Percentiles rank a stretch among this genome's conserved stretches.
Conservation (phyloP, 2,797 vertebrate species). For the Acanthornis magna region DNA sequence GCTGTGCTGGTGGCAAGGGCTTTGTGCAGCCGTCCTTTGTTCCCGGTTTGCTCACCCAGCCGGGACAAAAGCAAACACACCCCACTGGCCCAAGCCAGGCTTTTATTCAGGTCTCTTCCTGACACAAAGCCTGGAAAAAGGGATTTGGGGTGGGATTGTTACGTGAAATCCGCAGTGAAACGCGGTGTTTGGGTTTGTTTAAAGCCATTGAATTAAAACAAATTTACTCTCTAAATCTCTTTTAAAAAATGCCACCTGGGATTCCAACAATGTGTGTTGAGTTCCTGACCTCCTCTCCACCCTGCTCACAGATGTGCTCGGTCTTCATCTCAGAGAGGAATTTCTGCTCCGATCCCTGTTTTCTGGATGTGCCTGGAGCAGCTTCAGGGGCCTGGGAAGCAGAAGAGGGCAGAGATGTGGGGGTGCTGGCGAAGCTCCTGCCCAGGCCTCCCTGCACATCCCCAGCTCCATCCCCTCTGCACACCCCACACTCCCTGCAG, state of each 20-base stretch:
- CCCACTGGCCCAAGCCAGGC: neutral
- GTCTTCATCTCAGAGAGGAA: neutral
- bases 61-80: neutral
- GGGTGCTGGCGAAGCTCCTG: accelerated
- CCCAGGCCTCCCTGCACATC: neutral
- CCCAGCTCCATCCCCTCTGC: neutral
- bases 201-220: neutral
- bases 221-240: neutral
- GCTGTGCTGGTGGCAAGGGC: neutral
- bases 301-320: neutral
- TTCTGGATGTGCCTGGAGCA: neutral
- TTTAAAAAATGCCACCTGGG: neutral
- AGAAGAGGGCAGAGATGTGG: neutral
- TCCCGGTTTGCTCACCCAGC: neutral
- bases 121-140: neutral
- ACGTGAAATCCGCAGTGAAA: neutral
- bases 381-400: neutral
- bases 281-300: neutral
- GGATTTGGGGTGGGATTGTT: neutral
- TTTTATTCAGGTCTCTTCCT: neutral
- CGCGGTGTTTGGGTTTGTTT: neutral
- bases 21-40: neutral
- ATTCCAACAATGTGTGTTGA: neutral
- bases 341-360: neutral
- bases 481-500: neutral